These are phyloP conservation scores for Loriculus beryllinus DNA, from an alignment of 2,797 vertebrate genomes.

Conservation along the genomic window DNA sequence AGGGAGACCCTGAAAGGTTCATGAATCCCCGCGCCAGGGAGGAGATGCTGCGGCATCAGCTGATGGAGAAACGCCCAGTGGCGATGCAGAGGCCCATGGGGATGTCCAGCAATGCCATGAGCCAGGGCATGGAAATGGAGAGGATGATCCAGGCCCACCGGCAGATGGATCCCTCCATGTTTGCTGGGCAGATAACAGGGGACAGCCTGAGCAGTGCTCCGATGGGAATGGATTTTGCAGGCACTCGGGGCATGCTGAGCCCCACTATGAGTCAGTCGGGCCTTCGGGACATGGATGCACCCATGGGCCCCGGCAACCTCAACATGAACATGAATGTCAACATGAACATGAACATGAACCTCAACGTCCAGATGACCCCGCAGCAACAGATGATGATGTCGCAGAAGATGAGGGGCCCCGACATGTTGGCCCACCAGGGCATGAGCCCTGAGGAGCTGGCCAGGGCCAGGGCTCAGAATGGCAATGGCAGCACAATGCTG, in stretches of 20 bases:
- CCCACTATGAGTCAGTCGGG: slow-evolving; percentile 82
- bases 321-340: slow-evolving; percentile 86
- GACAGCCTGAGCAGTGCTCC: slow-evolving; percentile 74
- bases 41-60: slow-evolving; percentile 87
- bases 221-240: slow-evolving; percentile 87
- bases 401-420: slow-evolving; percentile 83
- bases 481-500: slow-evolving; percentile 76
- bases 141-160: slow-evolving; percentile 85
- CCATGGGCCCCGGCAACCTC: slow-evolving; percentile 84
- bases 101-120: slow-evolving; percentile 62
- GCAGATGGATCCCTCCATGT: slow-evolving; percentile 79
- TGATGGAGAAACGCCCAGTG: slow-evolving; percentile 89
- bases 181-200: slow-evolving; percentile 73
- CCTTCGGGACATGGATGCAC: slow-evolving; percentile 87
- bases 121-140: slow-evolving; percentile 85
- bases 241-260: slow-evolving; percentile 85
- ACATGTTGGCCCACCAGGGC: slow-evolving; percentile 77
- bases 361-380: slow-evolving; percentile 86
- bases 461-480: slow-evolving; percentile 79
- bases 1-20: slow-evolving; percentile 86
- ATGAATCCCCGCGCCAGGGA: slow-evolving; percentile 84
- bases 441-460: slow-evolving; percentile 85
- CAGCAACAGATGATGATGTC: slow-evolving; percentile 90
- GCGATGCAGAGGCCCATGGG: slow-evolving; percentile 81
- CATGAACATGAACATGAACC: slow-evolving; percentile 87